Evolutionary conservation across 2,113 vertebrate species (phyloP).

Genomic region (Epinephelus cyanopodus): DNA sequence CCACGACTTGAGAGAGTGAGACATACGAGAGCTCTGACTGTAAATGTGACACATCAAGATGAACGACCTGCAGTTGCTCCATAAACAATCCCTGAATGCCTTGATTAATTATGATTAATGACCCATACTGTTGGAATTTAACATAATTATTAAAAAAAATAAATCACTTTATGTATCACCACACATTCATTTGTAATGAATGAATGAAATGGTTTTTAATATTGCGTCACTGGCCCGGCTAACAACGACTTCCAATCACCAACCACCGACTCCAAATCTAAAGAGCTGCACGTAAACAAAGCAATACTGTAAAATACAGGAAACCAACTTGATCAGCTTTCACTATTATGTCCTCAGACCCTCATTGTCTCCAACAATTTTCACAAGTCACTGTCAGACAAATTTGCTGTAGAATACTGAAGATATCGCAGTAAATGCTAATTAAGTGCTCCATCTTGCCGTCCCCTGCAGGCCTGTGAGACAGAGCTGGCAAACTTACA

Average conservation of each 20-base stretch:
- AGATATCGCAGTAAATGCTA: not conserved
- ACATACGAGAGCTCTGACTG: not conserved
- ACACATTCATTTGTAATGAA: not conserved
- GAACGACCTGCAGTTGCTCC: constrained; percentile 15
- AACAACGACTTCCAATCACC: no score
- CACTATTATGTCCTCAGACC: not conserved
- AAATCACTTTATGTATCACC: not conserved
- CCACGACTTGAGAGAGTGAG: not conserved
- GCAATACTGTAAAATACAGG: not conserved
- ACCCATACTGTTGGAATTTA: not conserved
- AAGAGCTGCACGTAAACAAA: not conserved
- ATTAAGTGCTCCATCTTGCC: not conserved
- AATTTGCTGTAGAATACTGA: not conserved
- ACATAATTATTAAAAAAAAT: not conserved
- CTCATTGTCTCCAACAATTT: not conserved
- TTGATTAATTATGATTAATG: constrained; percentile 41
- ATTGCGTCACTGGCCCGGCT: not conserved
- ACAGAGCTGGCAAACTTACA: not conserved
- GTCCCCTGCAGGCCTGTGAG: not conserved
- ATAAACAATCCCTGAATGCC: constrained; percentile 13
- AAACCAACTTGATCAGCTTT: not conserved
- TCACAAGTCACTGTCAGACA: not conserved
- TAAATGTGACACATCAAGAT: constrained; percentile 10
- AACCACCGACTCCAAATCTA: no score
- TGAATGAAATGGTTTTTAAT: not conserved